Evolutionary conservation across 1,140 invertebrate genomes (phyloP).

Genomic region (Ceratosolen solmsi): DNA sequence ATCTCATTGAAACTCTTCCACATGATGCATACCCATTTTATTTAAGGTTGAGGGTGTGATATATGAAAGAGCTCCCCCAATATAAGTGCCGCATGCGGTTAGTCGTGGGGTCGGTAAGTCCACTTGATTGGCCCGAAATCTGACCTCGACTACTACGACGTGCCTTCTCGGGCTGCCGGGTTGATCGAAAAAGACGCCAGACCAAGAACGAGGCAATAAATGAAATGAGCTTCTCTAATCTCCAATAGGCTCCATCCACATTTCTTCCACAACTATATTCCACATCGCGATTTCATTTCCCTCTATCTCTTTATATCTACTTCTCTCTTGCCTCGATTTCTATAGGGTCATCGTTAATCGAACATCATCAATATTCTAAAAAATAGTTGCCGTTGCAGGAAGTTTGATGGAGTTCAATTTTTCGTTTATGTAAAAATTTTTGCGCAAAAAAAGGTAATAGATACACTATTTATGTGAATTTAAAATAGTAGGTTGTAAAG

Average conservation of each 20-base stretch:
- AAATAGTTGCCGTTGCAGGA: too few relatives aligned
- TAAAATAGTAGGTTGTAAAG: too few relatives aligned
- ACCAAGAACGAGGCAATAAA: conserved; percentile 19
- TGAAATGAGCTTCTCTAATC: conserved; percentile 37
- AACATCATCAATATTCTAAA: not conserved
- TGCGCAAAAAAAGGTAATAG: too few relatives aligned
- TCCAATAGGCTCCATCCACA: not conserved
- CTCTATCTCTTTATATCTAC: not conserved
- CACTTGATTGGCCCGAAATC: conserved; percentile 10
- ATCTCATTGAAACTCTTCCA: not conserved
- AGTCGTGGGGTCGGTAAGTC: conserved; percentile 13
- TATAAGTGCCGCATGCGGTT: not conserved
- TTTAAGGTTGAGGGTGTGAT: not conserved
- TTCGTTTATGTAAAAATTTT: too few relatives aligned
- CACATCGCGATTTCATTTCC: not conserved
- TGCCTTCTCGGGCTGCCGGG: not conserved
- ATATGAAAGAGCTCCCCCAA: not conserved
- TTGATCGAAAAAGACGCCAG: not conserved
- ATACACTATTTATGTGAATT: too few relatives aligned
- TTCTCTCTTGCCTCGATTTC: not conserved
- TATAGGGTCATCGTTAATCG: conserved; percentile 1
- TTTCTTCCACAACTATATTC: not conserved
- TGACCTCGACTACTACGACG: not conserved
- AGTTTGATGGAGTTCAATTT: too few relatives aligned
- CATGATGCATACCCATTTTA: not conserved